Evolutionary conservation across 2,113 vertebrate genomes (phyloP).

Genomic region (Alexandromys fortis): DNA sequence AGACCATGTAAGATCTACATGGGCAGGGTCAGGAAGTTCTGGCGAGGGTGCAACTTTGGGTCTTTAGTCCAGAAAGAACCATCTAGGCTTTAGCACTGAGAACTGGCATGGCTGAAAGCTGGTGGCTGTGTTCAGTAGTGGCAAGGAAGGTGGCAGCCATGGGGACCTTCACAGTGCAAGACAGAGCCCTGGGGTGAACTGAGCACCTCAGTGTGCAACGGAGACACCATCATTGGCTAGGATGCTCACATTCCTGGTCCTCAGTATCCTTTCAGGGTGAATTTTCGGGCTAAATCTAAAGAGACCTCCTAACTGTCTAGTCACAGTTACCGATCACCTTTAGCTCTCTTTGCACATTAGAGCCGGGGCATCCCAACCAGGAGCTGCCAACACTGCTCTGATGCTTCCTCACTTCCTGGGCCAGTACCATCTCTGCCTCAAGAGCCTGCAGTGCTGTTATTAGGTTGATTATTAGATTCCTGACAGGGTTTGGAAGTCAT

Average conservation of each 20-base stretch:
- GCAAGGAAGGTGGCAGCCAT: rapidly evolving
- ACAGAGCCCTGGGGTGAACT: neutral
- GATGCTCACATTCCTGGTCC: neutral
- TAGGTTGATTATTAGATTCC: neutral
- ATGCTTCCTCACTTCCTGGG: rapidly evolving
- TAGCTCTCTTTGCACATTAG: neutral
- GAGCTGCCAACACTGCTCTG: rapidly evolving
- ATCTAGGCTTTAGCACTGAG: neutral
- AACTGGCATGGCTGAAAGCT: neutral
- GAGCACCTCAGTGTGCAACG: rapidly evolving
- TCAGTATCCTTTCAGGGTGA: neutral
- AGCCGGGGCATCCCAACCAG: neutral
- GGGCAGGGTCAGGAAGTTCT: neutral
- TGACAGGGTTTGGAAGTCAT: neutral
- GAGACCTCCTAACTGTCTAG: neutral
- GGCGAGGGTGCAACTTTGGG: rapidly evolving
- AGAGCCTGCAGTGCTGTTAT: rapidly evolving
- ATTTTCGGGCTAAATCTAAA: neutral
- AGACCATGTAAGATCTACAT: no score
- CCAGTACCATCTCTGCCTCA: neutral
- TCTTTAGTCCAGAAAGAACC: neutral
- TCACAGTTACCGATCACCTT: neutral
- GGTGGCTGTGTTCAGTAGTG: no score
- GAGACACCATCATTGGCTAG: rapidly evolving
- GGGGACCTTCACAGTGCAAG: rapidly evolving